Conservation (phyloP, 2,888 invertebrate genomes). For the Ferdinandea cuprea region DNA sequence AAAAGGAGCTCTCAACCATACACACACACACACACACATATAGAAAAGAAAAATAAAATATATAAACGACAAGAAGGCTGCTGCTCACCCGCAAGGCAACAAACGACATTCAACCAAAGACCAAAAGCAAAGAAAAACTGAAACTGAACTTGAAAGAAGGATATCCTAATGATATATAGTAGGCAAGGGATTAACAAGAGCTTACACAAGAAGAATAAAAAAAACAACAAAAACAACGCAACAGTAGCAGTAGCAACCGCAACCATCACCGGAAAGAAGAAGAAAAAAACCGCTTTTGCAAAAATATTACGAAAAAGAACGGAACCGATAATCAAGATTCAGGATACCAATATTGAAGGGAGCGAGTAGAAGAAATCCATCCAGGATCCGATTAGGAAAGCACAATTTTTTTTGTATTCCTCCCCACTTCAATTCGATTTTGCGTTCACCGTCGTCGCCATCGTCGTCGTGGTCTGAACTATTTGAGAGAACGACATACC, state of each 20-base stretch:
- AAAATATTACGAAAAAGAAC: conserved; percentile 46
- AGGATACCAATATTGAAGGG: conserved; percentile 42
- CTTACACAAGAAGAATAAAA: conserved; percentile 54
- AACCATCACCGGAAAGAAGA: conserved; percentile 41
- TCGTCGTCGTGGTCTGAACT: conserved; percentile 36
- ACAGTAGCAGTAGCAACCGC: conserved; percentile 10
- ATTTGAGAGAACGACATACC: conserved; percentile 38
- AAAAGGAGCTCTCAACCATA: conserved; percentile 46
- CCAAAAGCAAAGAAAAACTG: conserved; percentile 28
- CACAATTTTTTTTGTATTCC: conserved; percentile 34
- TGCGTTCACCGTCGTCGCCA: conserved; percentile 23
- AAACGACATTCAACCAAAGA: conserved; percentile 58
- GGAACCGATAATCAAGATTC: conserved; percentile 69
- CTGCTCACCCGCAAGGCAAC: conserved; percentile 65
- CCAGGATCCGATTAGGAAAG: conserved; percentile 67
- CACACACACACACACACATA: too few species aligned
- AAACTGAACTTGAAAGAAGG: conserved; percentile 60
- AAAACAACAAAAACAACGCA: conserved; percentile 56
- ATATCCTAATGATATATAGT: conserved; percentile 72
- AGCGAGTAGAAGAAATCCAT: conserved; percentile 16
- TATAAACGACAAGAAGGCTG: conserved; percentile 55
- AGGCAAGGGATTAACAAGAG: conserved; percentile 72
- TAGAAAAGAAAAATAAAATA: conserved; percentile 15
- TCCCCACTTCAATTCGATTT: conserved; percentile 30
- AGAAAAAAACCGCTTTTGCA: conserved; percentile 52